Evolutionary conservation across 2,797 vertebrate species (phyloP), one percentile per base, ranked within the genome.

Genomic region (Oreochromis grahami): DNA sequence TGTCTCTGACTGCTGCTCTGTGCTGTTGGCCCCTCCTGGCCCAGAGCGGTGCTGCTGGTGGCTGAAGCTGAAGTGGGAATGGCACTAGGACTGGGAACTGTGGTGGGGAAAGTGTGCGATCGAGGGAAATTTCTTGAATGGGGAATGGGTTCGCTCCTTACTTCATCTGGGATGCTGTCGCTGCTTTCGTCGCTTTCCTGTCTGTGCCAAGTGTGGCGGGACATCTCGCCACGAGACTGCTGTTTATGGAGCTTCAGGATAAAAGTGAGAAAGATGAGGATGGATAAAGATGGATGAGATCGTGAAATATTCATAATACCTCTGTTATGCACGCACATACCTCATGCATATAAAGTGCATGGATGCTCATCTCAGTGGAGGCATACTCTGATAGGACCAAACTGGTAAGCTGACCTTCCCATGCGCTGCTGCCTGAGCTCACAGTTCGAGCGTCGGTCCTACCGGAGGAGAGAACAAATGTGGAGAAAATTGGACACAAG

Each of bases 311-410:
- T 72, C 4, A 51, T 7, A 21, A 26, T 34, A 38, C 8, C 5
- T 48, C 24, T 45, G 4, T 26, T 26, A 48, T 21, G 5, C 9
- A 41, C 14, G 21, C 34, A 58, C n/a, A 45, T 94, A 99, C 98
- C 97, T 99, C 98, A 2, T 99, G 98, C 95, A 99, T 99, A 92
- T 98, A 99, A 89, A 99, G 96, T 11, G 98, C 98, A 1, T 99
- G 98, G 84, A 99, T 97, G 94, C 98, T 99, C 98, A 99, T 99
- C 93, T 99, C 98, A 0, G 98, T 99, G 56, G 98, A 99, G 10
- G 99, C 98, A 0, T 98, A 99, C 88, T 99, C 98, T 0, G 98
- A 99, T 72, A 99, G 95, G 86, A 99, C 96, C 95, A 98, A 93
- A 94, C 98, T 99, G 90, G 98, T 98, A 56, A 98, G 96, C 74